phyloP scores from a whole-genome alignment of 2,888 invertebrate genomes.

The Phytoseiulus persimilis region DNA sequence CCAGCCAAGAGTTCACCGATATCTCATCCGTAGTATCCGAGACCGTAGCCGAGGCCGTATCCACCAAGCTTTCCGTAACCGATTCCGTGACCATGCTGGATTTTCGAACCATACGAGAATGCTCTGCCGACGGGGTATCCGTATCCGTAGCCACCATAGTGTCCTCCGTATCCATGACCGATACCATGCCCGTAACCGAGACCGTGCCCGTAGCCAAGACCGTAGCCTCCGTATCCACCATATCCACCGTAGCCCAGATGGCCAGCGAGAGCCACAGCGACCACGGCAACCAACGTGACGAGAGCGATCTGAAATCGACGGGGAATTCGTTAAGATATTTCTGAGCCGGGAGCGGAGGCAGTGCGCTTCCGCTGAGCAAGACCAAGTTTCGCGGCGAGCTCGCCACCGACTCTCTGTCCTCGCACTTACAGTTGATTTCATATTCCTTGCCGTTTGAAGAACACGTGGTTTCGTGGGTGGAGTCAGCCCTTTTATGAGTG shows the following conservation, averaged over 20 bases:
- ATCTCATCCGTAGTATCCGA: conserved; percentile 8
- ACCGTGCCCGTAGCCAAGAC: background rate
- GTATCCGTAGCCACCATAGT: background rate
- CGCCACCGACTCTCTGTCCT: background rate
- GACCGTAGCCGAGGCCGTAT: conserved; percentile 28
- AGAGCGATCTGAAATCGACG: background rate
- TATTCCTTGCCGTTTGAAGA: background rate
- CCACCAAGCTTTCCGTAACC: conserved; percentile 37
- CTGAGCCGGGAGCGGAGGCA: background rate
- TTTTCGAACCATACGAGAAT: conserved; percentile 30
- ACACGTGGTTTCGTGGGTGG: background rate
- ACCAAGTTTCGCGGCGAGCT: background rate
- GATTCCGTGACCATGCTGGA: conserved; percentile 6
- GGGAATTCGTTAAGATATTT: background rate
- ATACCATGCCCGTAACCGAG: background rate
- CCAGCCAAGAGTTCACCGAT: background rate
- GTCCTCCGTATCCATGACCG: conserved; percentile 13
- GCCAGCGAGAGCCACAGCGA: background rate
- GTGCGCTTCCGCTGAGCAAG: background rate
- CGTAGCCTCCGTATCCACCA: conserved; percentile 16
- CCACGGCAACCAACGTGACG: background rate
- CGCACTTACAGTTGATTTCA: background rate
- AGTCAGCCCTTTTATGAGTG: background rate
- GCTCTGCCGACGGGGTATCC: conserved; percentile 14
- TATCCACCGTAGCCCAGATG: conserved; percentile 20